Percentiles rank a stretch among this genome's conserved stretches.
phyloP scores from a whole-genome alignment of 2,888 invertebrate species.

The Lasius fuliginosus region DNA sequence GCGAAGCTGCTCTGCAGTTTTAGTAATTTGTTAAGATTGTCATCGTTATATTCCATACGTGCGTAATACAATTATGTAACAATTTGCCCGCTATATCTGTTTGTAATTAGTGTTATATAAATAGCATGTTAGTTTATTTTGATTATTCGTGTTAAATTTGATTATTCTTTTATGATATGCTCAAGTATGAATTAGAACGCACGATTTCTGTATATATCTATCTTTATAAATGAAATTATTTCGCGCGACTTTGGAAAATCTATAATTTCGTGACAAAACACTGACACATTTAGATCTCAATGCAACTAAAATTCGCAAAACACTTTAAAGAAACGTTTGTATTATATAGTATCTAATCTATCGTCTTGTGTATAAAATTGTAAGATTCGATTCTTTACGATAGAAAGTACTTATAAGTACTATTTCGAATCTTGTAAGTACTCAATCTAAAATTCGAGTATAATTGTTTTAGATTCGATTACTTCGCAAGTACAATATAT shows the following conservation, averaged over 20 bases:
- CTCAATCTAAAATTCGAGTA: too few species aligned
- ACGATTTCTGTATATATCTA: not conserved
- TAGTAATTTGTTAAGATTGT: constrained; percentile 46
- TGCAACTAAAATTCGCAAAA: not conserved
- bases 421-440: too few species aligned
- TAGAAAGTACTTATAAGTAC: too few species aligned
- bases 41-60: constrained; percentile 8
- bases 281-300: constrained; percentile 26
- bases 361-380: not conserved
- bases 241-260: not conserved
- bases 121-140: constrained; percentile 3
- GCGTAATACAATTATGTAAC: constrained; percentile 15
- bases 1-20: constrained; percentile 64
- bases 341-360: not conserved
- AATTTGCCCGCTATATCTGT: not conserved
- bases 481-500: too few species aligned
- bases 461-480: too few species aligned
- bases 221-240: constrained; percentile 16
- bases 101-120: not conserved
- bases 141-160: not conserved
- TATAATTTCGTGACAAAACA: constrained; percentile 9
- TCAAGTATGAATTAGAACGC: constrained; percentile 29
- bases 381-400: too few species aligned
- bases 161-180: constrained; percentile 22
- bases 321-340: not conserved